Percentiles rank a stretch among this genome's conserved stretches.
phyloP scores from a whole-genome alignment of 2,888 invertebrate species.

The Eueremaeus valkanovi region DNA sequence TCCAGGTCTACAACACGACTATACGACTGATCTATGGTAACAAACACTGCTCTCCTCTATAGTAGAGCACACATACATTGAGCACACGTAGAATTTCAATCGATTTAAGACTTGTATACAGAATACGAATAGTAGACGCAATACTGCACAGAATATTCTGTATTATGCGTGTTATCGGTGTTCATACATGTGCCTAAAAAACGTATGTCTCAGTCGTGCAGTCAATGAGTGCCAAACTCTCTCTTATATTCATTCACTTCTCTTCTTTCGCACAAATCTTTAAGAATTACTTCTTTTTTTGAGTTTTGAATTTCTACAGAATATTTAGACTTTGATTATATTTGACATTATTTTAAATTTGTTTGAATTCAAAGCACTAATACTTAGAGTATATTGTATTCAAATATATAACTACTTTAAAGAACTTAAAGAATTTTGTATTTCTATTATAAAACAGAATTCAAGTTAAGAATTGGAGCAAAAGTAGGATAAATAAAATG shows the following conservation, averaged over 20 bases:
- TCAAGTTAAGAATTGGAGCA: no score
- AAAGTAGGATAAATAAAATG: no score
- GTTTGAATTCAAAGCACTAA: background rate
- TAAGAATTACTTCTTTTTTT: background rate
- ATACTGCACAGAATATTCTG: background rate
- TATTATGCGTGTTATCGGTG: background rate
- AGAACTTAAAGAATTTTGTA: no score
- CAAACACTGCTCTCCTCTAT: background rate
- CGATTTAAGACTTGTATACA: background rate
- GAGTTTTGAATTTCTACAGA: background rate
- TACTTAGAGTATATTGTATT: background rate
- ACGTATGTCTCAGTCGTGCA: background rate
- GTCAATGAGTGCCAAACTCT: no score
- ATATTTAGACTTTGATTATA: background rate
- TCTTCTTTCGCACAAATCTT: background rate
- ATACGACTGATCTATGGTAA: conserved; percentile 6
- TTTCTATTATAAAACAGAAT: no score
- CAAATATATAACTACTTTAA: no score
- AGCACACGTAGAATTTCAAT: conserved; percentile 13
- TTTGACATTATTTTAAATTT: background rate
- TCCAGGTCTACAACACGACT: background rate
- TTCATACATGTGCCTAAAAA: conserved; percentile 3
- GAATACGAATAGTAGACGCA: background rate
- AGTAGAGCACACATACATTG: background rate
- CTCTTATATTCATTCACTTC: background rate